These are phyloP conservation scores for Xiphorhynchus erythropygius DNA, from an alignment of 2,797 vertebrate species.

Conservation along the genomic window DNA sequence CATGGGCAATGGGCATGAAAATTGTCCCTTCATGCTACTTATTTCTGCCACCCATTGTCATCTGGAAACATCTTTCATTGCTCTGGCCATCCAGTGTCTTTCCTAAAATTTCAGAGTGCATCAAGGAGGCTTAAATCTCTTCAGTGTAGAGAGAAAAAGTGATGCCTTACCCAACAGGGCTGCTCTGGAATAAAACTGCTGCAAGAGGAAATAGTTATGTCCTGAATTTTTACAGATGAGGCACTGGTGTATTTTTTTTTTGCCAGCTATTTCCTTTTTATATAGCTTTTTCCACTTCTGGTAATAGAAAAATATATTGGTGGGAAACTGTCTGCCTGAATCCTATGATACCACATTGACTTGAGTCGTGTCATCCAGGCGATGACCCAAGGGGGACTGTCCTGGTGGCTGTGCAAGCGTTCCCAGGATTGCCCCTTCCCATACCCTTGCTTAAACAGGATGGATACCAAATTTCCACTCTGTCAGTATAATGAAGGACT, in stretches of 20 bases:
- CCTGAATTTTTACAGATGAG: neutral
- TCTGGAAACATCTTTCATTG: neutral
- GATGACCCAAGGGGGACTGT: neutral
- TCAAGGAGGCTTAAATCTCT: neutral
- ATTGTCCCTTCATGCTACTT: neutral
- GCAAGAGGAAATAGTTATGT: neutral
- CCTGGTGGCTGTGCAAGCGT: neutral
- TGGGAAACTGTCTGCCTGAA: constrained; percentile 13
- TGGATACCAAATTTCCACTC: neutral
- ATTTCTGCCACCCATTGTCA: constrained; percentile 3
- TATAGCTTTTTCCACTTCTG: neutral
- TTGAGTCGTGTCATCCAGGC: neutral
- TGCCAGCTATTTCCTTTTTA: neutral
- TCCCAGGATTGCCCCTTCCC: neutral
- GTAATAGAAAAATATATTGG: neutral
- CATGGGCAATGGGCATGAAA: neutral
- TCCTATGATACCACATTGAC: neutral
- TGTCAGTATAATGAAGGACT: neutral
- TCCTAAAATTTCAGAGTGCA: neutral
- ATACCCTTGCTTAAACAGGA: neutral
- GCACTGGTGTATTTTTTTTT: neutral
- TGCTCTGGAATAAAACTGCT: neutral
- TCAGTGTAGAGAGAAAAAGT: neutral
- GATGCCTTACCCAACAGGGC: neutral
- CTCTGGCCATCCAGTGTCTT: neutral